Percentiles rank a stretch among this genome's conserved stretches.
Evolutionary conservation across 2,113 vertebrate species (phyloP).

Genomic region (Pituophis catenifer): DNA sequence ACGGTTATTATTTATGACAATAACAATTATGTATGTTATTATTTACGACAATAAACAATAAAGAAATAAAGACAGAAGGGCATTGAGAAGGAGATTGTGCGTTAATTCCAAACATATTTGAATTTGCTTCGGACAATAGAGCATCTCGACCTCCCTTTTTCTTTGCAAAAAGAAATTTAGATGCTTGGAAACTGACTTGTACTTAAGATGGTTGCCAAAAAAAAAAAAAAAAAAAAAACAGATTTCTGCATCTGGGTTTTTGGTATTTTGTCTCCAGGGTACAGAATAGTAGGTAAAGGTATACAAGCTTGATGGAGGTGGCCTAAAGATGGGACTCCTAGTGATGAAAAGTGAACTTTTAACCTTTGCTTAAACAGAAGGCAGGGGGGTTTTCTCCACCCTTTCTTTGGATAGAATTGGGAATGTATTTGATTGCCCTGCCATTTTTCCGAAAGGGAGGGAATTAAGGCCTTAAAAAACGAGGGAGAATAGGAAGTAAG

Average conservation of each 20-base stretch:
- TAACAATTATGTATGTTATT: neutral
- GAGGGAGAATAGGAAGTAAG: slow-evolving; percentile 41
- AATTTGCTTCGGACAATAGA: neutral
- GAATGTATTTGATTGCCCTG: neutral
- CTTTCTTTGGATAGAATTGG: neutral
- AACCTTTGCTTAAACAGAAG: neutral
- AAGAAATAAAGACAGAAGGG: neutral
- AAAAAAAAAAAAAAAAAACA: no score
- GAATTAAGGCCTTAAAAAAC: slow-evolving; percentile 16
- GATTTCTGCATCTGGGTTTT: neutral
- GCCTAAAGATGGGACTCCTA: neutral
- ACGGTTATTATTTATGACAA: no score
- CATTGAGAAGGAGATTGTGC: neutral
- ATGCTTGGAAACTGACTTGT: no score
- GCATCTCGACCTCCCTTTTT: neutral
- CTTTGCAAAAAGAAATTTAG: no score
- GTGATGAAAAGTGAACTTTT: neutral
- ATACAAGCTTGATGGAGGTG: neutral
- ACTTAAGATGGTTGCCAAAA: no score
- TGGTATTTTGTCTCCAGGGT: neutral
- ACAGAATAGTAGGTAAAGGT: neutral
- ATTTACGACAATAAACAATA: neutral
- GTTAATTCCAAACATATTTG: neutral
- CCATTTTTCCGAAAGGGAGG: neutral
- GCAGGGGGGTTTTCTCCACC: no score